Base-by-base conservation (phyloP, 2,888 invertebrate species). In the Dicranocentrus wangi region DNA sequence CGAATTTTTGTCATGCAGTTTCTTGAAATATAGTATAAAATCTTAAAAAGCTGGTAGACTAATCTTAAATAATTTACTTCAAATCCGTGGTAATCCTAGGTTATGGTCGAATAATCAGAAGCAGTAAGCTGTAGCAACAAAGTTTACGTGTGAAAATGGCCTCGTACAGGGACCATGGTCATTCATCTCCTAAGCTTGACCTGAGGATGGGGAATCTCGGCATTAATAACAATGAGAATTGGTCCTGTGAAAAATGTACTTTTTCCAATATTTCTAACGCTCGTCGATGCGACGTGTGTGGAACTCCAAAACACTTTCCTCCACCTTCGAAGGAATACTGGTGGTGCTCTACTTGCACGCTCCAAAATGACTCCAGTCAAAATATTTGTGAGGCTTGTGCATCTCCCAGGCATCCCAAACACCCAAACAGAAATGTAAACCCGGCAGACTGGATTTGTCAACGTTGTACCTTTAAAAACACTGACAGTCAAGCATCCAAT, bases 201-300 rank as follows among this genome's bases (percentile, higher is more conserved):
- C n/a, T n/a, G n/a, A n/a, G n/a, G n/a, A n/a, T n/a, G n/a, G n/a
- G n/a, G n/a, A n/a, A n/a, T n/a, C n/a, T n/a, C n/a, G n/a, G n/a
- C n/a, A n/a, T n/a, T n/a, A n/a, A n/a, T n/a, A n/a, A n/a, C n/a
- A n/a, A n/a, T n/a, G n/a, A n/a, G n/a, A 39, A 39, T 39, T 97
- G 97, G 97, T 92, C 94, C 15, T 97, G 97, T 88, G 92, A 92
- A 83, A 94, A 95, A 86, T 97, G 97, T 88, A 97, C 97, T 1
- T 90, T 96, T 79, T 91, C 95, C 27, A 97, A 97, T 89, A 92
- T 39, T 7, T 13, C 93, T 19, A 90, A 91, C 0, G 90, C 91
- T 23, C 90, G 92, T 80, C 93, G 93, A 0, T 97, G 97, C 88
- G 93, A 94, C 10, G 95, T 94, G 0, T 97, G 97, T 88, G 94